Conservation (phyloP, 2,888 invertebrate species). For the Amitus sp. region DNA sequence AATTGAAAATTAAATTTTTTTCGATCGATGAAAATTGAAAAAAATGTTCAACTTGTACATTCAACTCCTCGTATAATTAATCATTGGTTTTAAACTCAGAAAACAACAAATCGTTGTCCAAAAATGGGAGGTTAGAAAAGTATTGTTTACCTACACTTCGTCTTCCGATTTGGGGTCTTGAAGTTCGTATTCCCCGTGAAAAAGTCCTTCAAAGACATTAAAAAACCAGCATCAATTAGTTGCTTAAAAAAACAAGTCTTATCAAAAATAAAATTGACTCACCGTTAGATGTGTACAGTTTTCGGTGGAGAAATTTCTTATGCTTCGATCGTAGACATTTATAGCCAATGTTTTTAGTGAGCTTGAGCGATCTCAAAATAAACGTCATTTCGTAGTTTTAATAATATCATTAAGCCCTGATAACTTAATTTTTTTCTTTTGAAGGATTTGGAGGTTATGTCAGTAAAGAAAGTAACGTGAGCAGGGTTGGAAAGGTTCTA, state of each 20-base stretch:
- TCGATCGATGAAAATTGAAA: background rate
- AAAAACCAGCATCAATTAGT: too few relatives aligned
- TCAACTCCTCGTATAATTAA: too few relatives aligned
- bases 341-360: constrained; percentile 17
- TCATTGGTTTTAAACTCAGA: background rate
- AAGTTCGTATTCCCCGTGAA: constrained; percentile 90
- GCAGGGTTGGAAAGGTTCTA: too few relatives aligned
- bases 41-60: background rate
- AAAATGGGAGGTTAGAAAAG: background rate
- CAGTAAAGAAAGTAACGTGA: too few relatives aligned
- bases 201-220: too few relatives aligned
- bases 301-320: constrained; percentile 17
- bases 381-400: constrained; percentile 30
- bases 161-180: constrained; percentile 90
- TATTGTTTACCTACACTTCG: constrained; percentile 79
- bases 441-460: too few relatives aligned
- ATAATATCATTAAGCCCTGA: background rate
- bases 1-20: constrained; percentile 1
- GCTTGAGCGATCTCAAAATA: constrained; percentile 19
- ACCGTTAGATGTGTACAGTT: constrained; percentile 48
- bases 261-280: too few relatives aligned
- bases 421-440: too few relatives aligned
- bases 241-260: constrained; percentile 63
- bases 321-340: background rate
- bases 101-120: constrained; percentile 1